Conservation (phyloP, 1,140 invertebrate species). For the Diabrotica virgifera region DNA sequence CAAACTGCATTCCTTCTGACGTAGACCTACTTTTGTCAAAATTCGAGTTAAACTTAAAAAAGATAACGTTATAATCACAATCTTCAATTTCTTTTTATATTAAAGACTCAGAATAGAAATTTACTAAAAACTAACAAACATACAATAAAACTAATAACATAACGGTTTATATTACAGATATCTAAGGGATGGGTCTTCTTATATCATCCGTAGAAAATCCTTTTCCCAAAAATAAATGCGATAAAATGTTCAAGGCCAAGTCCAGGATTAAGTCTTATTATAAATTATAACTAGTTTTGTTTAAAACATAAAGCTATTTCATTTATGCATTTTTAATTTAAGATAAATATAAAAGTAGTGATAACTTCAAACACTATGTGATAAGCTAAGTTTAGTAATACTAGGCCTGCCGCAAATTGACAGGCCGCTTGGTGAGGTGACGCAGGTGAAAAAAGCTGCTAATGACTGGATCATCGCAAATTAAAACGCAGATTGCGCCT, state of each 20-base stretch:
- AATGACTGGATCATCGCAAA: too few species aligned
- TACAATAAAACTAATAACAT: slow-evolving; percentile 36
- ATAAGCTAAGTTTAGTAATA: too few species aligned
- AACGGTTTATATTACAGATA: slow-evolving; percentile 28
- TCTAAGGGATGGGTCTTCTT: slow-evolving; percentile 11
- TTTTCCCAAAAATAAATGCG: slow-evolving; percentile 40
- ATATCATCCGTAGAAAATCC: neutral
- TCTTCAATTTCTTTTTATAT: slow-evolving; percentile 36
- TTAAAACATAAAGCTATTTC: too few species aligned
- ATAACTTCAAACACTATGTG: too few species aligned
- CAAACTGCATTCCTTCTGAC: neutral
- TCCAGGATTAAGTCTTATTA: neutral
- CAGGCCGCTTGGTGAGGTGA: too few species aligned
- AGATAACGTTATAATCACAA: slow-evolving; percentile 43
- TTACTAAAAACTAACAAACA: slow-evolving; percentile 50
- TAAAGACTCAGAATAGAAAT: slow-evolving; percentile 43
- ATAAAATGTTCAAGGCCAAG: slow-evolving; percentile 19
- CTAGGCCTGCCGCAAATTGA: too few species aligned
- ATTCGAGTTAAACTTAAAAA: slow-evolving; percentile 34
- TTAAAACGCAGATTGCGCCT: too few species aligned
- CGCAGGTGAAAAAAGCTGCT: too few species aligned
- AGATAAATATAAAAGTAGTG: too few species aligned
- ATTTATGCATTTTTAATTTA: too few species aligned
- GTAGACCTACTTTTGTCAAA: slow-evolving; percentile 26
- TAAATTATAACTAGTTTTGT: neutral